A percentile compares a stretch with the other conserved stretches of the same genome.
These are phyloP conservation scores for Tychaedon coryphoeus DNA, from an alignment of 2,113 vertebrate genomes.

Conservation along the genomic window DNA sequence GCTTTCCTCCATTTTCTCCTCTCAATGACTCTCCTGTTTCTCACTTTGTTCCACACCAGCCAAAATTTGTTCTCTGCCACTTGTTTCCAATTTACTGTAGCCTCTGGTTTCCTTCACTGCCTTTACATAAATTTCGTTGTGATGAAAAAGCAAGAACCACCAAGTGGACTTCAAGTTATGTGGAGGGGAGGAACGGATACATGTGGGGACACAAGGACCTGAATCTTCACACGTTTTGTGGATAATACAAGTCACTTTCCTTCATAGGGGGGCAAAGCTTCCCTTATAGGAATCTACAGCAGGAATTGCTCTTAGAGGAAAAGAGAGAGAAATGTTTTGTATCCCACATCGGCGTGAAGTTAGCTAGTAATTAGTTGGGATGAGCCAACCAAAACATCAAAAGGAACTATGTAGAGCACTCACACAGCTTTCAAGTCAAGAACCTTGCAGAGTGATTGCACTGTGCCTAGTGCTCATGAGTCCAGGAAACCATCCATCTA, in stretches of 20 bases:
- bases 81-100: not conserved
- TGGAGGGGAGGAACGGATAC: not conserved
- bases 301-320: not conserved
- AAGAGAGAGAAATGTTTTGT: not conserved
- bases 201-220: not conserved
- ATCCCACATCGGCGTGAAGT: not conserved
- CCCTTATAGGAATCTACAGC: not conserved
- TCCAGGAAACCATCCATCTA: not conserved
- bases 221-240: not conserved
- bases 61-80: not conserved
- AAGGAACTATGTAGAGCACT: not conserved
- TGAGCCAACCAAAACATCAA: not conserved
- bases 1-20: not conserved
- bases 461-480: not conserved
- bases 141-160: not conserved
- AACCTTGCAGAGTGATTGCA: not conserved
- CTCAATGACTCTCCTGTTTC: not conserved
- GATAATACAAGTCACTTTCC: not conserved
- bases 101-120: not conserved
- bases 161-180: not conserved
- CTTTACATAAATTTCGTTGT: not conserved
- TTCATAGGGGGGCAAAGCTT: not conserved
- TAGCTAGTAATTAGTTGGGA: not conserved
- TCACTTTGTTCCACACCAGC: not conserved
- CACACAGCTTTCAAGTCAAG: not conserved